Conservation (phyloP, 2,113 vertebrate genomes). For the Proterorhinus semilunaris region DNA sequence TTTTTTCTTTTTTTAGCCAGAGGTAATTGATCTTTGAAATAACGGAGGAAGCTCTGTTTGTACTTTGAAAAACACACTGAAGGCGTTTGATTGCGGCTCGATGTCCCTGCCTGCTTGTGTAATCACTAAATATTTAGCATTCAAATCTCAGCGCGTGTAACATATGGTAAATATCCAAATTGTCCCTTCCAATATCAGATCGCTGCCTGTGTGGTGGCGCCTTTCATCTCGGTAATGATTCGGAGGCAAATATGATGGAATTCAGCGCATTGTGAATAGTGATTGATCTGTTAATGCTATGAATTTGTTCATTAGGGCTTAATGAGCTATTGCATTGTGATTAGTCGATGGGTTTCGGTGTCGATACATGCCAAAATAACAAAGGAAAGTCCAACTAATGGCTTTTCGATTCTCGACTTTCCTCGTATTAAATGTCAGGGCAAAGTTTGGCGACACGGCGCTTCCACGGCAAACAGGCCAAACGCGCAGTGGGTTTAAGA, state of each 20-base stretch:
- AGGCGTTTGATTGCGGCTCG: slow-evolving; percentile 49
- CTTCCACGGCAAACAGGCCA: slow-evolving; percentile 13
- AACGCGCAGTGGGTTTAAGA: slow-evolving; percentile 14
- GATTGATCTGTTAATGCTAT: slow-evolving; percentile 81
- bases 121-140: slow-evolving; percentile 60
- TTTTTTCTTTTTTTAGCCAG: slow-evolving; percentile 19
- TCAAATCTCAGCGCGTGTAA: slow-evolving; percentile 57
- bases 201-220: slow-evolving; percentile 24
- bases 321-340: slow-evolving; percentile 80
- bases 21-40: slow-evolving; percentile 44
- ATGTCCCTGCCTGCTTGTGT: slow-evolving; percentile 34
- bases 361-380: slow-evolving; percentile 78
- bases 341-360: slow-evolving; percentile 76
- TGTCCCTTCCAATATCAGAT: slow-evolving; percentile 48
- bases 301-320: slow-evolving; percentile 79
- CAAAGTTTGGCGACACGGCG: slow-evolving; percentile 51
- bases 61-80: slow-evolving; percentile 46
- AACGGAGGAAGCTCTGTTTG: slow-evolving; percentile 35
- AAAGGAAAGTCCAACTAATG: slow-evolving; percentile 76
- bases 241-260: slow-evolving; percentile 72
- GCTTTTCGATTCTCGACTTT: slow-evolving; percentile 58
- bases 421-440: slow-evolving; percentile 63
- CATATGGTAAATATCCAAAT: slow-evolving; percentile 65
- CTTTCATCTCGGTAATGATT: slow-evolving; percentile 69
- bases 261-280: slow-evolving; percentile 76